Conservation (phyloP, 2,888 invertebrate genomes). For the Pandemis heparana region DNA sequence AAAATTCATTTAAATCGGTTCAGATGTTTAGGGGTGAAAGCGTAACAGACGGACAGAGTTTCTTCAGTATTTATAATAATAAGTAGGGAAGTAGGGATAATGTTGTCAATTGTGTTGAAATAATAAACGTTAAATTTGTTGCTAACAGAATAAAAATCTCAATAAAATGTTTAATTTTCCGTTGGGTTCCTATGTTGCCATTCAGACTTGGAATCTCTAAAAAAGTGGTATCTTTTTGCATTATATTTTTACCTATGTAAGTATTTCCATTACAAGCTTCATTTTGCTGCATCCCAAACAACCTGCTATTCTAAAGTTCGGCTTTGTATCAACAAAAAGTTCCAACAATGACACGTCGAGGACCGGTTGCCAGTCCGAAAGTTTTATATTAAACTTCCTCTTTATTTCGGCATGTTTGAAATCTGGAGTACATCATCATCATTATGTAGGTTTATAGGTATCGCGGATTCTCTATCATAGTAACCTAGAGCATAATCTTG, state of each 20-base stretch:
- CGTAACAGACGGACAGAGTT: too few species aligned
- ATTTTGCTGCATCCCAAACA: slow-evolving; percentile 13
- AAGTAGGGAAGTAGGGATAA: too few species aligned
- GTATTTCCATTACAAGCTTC: slow-evolving; percentile 6
- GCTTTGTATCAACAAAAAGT: slow-evolving; percentile 24
- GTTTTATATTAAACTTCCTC: background rate
- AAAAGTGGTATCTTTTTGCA: background rate
- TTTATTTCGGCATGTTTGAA: slow-evolving; percentile 5
- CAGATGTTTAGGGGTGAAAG: too few species aligned
- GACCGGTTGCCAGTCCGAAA: background rate
- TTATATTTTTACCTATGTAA: background rate
- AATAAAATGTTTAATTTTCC: too few species aligned
- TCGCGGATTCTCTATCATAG: background rate
- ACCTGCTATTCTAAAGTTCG: slow-evolving; percentile 17
- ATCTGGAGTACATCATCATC: background rate
- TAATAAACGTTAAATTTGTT: too few species aligned
- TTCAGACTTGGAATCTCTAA: background rate
- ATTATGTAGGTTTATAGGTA: background rate
- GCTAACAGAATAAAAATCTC: too few species aligned
- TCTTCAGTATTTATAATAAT: too few species aligned
- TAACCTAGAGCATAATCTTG: too few species aligned
- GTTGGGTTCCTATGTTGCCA: too few species aligned
- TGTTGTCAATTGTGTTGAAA: too few species aligned
- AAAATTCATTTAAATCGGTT: too few species aligned
- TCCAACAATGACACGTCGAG: slow-evolving; percentile 13